A percentile compares a stretch with the other conserved stretches of the same genome.
Evolutionary conservation across 2,113 vertebrate genomes (phyloP).

Genomic region (Xenopus borealis): DNA sequence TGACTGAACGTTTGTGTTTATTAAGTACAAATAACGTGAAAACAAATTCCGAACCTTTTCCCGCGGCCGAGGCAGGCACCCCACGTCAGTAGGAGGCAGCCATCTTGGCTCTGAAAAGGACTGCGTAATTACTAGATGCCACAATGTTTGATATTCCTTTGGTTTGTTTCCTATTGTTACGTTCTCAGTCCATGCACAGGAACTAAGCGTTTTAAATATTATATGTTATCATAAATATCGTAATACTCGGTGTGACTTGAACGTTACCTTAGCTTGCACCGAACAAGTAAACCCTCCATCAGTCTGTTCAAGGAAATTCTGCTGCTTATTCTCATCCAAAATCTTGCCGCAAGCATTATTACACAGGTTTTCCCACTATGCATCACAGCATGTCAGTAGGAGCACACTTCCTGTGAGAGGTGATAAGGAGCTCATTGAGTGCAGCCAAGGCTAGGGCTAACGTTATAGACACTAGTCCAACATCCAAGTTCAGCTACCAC

Average conservation of each 20-base stretch:
- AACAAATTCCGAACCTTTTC: too few relatives aligned
- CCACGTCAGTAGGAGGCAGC: neutral
- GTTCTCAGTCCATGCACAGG: slow-evolving; percentile 24
- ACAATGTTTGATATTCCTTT: slow-evolving; percentile 17
- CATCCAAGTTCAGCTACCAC: too few relatives aligned
- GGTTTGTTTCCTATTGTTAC: slow-evolving; percentile 27
- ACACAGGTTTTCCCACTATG: too few relatives aligned
- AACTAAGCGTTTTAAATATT: slow-evolving; percentile 40
- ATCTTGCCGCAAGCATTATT: too few relatives aligned
- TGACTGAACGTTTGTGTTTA: slow-evolving; percentile 47
- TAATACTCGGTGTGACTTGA: slow-evolving; percentile 26
- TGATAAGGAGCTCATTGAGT: too few relatives aligned
- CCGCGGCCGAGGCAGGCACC: too few relatives aligned
- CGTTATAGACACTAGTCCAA: too few relatives aligned
- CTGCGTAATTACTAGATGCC: neutral
- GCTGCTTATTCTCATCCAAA: neutral
- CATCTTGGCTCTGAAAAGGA: neutral
- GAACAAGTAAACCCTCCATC: slow-evolving; percentile 4
- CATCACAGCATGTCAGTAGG: too few relatives aligned
- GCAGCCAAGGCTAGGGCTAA: too few relatives aligned
- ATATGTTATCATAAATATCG: slow-evolving; percentile 41
- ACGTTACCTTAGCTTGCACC: slow-evolving; percentile 8
- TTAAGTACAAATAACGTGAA: too few relatives aligned
- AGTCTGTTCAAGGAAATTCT: slow-evolving; percentile 28
- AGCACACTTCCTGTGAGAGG: too few relatives aligned